Evolutionary conservation across 2,113 vertebrate species (phyloP), one percentile per base, ranked within the genome.

Genomic region (Chaetodon auriga): DNA sequence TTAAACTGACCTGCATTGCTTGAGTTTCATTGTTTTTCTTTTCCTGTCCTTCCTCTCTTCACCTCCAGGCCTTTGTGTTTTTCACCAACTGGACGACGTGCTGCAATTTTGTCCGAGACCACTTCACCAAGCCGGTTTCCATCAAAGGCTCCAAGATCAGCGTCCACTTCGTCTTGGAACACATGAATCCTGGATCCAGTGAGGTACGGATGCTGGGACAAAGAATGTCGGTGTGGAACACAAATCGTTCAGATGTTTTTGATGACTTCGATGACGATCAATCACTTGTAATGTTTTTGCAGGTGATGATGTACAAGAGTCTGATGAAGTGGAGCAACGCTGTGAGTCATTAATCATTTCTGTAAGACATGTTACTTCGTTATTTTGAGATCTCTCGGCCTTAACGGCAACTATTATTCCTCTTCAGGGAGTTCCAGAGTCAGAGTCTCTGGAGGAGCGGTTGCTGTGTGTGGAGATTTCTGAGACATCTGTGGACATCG

Each of bases 51-150:
- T 30, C 30, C 38, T 30, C 15, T 55, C 2, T 23, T 55, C 49
- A 13, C 11, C 54, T 62, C 2, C 36, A 90, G 89, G 86, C 83
- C 9, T 90, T 90, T 53, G 55, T 90, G 49, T 54, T 75, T 35
- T 80, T 88, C 13, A 0, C 7, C 0, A 41, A 72, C 7, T 77
- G 62, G 69, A 7, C 18, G 3, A 4, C 41, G 1, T 88, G 83
- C 68, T 41, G 55, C 8, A 0, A 45, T 2, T 86, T 88, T 51
- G 14, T 51, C 23, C 14, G 0, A 35, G 14, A 43, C 23, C 58
- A 80, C 45, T 2, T 80, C 7, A n/a, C 0, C 16, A n/a, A 25
- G 0, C 16, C n/a, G 1, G 11, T 72, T 2, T 11, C 1, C 7
- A 1, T 86, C 2, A n/a, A 9, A 0, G 11, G 6, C 13, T 1